These are phyloP conservation scores for Nycteola revayana DNA, from an alignment of 2,888 invertebrate species.

Conservation along the genomic window DNA sequence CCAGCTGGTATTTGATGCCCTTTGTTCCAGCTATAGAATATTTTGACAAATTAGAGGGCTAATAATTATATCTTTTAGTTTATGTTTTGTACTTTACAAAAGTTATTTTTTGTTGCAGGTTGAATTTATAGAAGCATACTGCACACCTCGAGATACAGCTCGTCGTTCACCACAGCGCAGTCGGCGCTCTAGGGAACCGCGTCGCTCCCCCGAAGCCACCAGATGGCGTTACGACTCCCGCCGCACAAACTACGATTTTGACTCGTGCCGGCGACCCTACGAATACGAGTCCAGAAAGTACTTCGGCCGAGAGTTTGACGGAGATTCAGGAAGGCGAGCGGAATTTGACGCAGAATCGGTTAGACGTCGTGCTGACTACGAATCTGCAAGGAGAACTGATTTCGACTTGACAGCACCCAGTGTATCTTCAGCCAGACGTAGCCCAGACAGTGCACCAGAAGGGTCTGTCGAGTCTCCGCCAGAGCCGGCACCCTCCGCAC, in stretches of 20 bases:
- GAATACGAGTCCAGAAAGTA: slow-evolving; percentile 64
- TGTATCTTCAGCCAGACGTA: slow-evolving; percentile 51
- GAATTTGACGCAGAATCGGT: slow-evolving; percentile 73
- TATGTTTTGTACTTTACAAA: background rate
- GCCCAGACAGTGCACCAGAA: slow-evolving; percentile 75
- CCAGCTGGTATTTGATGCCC: slow-evolving; percentile 50
- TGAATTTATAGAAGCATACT: slow-evolving; percentile 88
- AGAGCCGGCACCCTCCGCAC: slow-evolving; percentile 75
- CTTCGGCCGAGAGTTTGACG: slow-evolving; percentile 63
- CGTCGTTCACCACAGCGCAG: slow-evolving; percentile 71
- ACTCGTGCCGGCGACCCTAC: slow-evolving; percentile 66
- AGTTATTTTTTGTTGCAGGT: slow-evolving; percentile 77
- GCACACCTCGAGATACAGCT: slow-evolving; percentile 86
- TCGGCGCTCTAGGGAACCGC: slow-evolving; percentile 67
- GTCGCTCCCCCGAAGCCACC: slow-evolving; percentile 69
- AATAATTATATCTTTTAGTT: slow-evolving; percentile 4
- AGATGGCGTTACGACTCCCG: slow-evolving; percentile 75
- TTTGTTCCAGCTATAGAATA: no score
- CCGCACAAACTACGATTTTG: slow-evolving; percentile 69
- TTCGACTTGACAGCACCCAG: slow-evolving; percentile 73
- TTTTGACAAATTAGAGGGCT: no score
- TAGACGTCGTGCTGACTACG: slow-evolving; percentile 72
- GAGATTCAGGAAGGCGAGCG: slow-evolving; percentile 62
- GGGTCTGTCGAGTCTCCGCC: slow-evolving; percentile 74
- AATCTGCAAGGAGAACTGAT: slow-evolving; percentile 72